Percentiles rank a stretch among this genome's conserved stretches.
Conservation (phyloP, 2,797 vertebrate species). For the Enteromius anoplus region DNA sequence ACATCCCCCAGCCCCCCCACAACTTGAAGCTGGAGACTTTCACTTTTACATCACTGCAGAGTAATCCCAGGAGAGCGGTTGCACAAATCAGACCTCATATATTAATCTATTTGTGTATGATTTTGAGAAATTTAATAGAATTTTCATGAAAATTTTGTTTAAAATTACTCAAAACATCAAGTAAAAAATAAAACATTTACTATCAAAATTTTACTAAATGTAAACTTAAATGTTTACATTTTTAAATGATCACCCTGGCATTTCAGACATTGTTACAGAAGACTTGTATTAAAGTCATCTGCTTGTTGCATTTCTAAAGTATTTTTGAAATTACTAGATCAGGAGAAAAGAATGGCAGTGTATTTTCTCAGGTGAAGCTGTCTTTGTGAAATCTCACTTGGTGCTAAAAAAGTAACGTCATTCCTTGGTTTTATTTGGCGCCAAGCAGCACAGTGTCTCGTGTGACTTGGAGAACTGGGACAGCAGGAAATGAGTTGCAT, state of each 20-base stretch:
- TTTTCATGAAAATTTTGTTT: neutral
- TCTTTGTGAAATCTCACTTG: slow-evolving; percentile 1
- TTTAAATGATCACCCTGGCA: neutral
- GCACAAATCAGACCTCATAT: slow-evolving; percentile 11
- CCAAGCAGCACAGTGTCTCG: slow-evolving; percentile 16
- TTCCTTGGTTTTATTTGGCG: slow-evolving; percentile 15
- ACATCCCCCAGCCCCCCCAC: neutral
- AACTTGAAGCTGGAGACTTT: slow-evolving; percentile 32
- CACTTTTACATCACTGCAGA: slow-evolving; percentile 52
- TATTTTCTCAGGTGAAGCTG: slow-evolving; percentile 14
- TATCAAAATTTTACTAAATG: too few species aligned
- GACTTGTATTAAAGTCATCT: neutral
- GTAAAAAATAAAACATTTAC: neutral
- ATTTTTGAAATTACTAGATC: neutral
- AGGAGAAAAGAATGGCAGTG: neutral
- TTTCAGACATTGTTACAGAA: neutral
- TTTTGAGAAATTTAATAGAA: neutral
- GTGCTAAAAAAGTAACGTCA: neutral
- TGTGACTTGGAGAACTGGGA: slow-evolving; percentile 56
- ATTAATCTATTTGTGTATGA: neutral
- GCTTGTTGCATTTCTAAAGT: neutral
- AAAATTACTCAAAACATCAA: neutral
- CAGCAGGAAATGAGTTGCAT: slow-evolving; percentile 58
- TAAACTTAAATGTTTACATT: neutral
- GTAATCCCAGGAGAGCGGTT: slow-evolving; percentile 32